Conservation (phyloP, 1,140 invertebrate genomes). For the Paralvinella palmiformis region DNA sequence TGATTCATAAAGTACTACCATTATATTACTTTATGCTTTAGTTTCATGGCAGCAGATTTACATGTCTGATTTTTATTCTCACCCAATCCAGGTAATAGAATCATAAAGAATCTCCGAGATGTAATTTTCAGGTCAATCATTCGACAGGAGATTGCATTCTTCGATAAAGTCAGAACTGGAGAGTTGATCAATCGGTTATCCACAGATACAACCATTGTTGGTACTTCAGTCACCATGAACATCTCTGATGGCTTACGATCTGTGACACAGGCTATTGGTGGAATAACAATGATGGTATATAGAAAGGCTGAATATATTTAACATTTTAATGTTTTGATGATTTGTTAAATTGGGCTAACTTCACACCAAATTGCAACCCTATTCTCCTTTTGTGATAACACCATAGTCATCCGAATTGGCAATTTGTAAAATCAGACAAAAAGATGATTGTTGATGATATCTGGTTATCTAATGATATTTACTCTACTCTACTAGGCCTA, state of each 20-base stretch:
- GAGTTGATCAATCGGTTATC: constrained; percentile 87
- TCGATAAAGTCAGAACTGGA: constrained; percentile 88
- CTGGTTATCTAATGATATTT: too few relatives aligned
- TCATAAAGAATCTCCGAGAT: constrained; percentile 53
- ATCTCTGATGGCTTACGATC: constrained; percentile 89
- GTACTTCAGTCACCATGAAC: constrained; percentile 85
- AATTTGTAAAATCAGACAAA: too few relatives aligned
- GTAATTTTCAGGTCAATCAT: constrained; percentile 78
- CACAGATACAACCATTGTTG: constrained; percentile 84
- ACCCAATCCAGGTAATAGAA: constrained; percentile 13
- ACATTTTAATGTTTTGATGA: too few relatives aligned
- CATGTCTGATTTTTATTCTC: constrained; percentile 9
- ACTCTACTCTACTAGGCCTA: too few relatives aligned
- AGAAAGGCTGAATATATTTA: too few relatives aligned
- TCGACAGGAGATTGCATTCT: constrained; percentile 87
- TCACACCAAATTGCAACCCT: too few relatives aligned
- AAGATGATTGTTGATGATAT: too few relatives aligned
- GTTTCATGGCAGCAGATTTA: constrained; percentile 1
- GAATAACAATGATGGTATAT: constrained; percentile 87
- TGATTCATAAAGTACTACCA: too few relatives aligned
- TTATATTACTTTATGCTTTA: not conserved
- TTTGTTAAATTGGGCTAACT: too few relatives aligned
- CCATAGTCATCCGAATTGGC: too few relatives aligned
- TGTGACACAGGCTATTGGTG: constrained; percentile 73
- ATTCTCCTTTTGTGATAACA: too few relatives aligned